A percentile compares a stretch with the other conserved stretches of the same genome.
Conservation (phyloP, 1,140 invertebrate species). For the Chionoecetes opilio region DNA sequence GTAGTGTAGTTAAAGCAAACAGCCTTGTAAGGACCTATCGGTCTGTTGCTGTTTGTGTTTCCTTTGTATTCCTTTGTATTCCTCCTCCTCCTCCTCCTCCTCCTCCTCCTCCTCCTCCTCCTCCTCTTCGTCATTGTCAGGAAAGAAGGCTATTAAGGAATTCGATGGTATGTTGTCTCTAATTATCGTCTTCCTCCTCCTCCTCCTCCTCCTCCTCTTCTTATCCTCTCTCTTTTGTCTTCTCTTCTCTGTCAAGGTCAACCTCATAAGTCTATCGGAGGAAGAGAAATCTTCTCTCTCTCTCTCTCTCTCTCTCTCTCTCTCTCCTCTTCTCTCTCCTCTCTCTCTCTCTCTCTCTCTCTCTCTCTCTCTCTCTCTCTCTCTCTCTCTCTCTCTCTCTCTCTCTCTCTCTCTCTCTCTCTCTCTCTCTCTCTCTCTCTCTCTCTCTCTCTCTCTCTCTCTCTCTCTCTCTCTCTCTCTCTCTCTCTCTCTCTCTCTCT, state of each 20-base stretch:
- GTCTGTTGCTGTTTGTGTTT: too few relatives aligned
- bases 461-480: too few relatives aligned
- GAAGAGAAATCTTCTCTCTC: neutral
- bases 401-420: neutral
- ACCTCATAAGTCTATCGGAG: neutral
- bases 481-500: too few relatives aligned
- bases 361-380: too few relatives aligned
- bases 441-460: too few relatives aligned
- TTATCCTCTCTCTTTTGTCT: neutral
- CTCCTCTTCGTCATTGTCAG: neutral
- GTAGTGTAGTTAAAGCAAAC: too few relatives aligned
- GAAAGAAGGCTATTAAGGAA: neutral
- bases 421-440: too few relatives aligned
- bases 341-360: too few relatives aligned
- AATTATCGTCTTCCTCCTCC: neutral
- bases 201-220: neutral
- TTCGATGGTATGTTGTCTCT: neutral
- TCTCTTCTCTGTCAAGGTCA: neutral
- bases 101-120: conserved; percentile 14
- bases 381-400: neutral
- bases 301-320: conserved; percentile 27
- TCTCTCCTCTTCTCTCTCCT: too few relatives aligned
- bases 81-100: neutral
- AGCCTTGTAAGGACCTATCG: too few relatives aligned
- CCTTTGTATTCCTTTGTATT: too few relatives aligned